phyloP scores from a whole-genome alignment of 2,113 vertebrate genomes.

The Mola mola region DNA sequence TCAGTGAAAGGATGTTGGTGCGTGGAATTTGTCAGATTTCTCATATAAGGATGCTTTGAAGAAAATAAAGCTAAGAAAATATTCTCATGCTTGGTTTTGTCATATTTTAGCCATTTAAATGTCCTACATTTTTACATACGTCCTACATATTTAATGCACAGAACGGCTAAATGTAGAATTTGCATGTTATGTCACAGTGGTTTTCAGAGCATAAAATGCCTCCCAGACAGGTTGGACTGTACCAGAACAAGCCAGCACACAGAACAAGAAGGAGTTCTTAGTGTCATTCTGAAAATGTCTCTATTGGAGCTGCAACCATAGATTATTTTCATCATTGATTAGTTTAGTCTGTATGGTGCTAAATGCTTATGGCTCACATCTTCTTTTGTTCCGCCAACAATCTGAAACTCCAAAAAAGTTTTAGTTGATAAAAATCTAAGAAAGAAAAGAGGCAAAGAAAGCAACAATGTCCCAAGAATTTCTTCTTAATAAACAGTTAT shows the following conservation, averaged over 20 bases:
- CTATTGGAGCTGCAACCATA: neutral
- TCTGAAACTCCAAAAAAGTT: no score
- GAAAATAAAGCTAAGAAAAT: neutral
- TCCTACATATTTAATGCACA: neutral
- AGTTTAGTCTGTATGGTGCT: neutral
- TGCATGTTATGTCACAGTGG: conserved; percentile 11
- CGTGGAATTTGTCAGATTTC: conserved; percentile 1
- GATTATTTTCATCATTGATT: conserved; percentile 5
- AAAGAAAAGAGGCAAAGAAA: no score
- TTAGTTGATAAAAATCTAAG: no score
- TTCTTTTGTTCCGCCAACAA: no score
- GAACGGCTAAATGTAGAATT: conserved; percentile 5
- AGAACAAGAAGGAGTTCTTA: neutral
- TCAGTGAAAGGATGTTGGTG: neutral
- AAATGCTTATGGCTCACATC: no score
- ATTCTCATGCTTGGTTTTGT: neutral
- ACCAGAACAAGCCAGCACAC: conserved; percentile 1
- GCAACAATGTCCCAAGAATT: no score
- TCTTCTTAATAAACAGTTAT: no score
- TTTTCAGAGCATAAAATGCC: conserved; percentile 34
- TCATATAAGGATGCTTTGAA: neutral
- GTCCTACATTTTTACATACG: no score
- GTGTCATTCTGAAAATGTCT: conserved; percentile 8
- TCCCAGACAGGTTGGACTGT: conserved; percentile 8
- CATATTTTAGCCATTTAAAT: no score